Conservation (phyloP, 2,797 vertebrate species). For the Centroberyx gerrardi region DNA sequence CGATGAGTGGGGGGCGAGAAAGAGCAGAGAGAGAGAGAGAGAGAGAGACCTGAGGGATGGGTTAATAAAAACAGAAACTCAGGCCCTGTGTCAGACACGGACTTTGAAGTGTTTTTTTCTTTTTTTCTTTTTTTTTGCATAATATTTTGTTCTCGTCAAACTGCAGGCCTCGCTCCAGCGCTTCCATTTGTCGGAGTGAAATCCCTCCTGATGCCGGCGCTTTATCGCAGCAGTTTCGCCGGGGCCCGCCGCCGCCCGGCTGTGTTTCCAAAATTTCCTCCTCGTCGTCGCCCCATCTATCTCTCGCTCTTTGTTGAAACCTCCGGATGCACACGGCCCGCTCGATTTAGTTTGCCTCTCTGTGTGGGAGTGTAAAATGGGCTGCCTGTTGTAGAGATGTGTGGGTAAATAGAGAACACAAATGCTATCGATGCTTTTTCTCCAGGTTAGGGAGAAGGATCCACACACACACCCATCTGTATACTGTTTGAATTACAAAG, state of each 20-base stretch:
- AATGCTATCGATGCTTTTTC: background rate
- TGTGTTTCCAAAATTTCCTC: slow-evolving; percentile 35
- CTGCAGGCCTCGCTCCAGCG: slow-evolving; percentile 21
- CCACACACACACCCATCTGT: background rate
- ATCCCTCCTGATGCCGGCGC: slow-evolving; percentile 41
- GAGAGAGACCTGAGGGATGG: background rate
- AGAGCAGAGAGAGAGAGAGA: background rate
- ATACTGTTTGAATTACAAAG: slow-evolving; percentile 4
- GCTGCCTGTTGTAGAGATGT: slow-evolving; percentile 24
- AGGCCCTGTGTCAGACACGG: slow-evolving; percentile 19
- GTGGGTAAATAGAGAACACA: slow-evolving; percentile 21
- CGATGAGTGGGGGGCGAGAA: slow-evolving; percentile 4
- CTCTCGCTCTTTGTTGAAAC: slow-evolving; percentile 34
- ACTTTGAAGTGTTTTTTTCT: slow-evolving; percentile 26
- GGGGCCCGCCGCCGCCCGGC: slow-evolving; percentile 31
- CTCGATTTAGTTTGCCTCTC: slow-evolving; percentile 31
- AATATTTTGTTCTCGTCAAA: slow-evolving; percentile 21
- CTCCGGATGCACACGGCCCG: slow-evolving; percentile 24
- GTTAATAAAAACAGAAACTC: slow-evolving; percentile 38
- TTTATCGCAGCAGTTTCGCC: slow-evolving; percentile 31
- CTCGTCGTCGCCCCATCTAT: slow-evolving; percentile 32
- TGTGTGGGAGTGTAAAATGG: slow-evolving; percentile 26
- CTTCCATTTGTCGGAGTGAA: slow-evolving; percentile 38
- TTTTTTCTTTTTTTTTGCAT: background rate
- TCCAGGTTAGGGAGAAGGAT: slow-evolving; percentile 16